Percentiles rank a stretch among this genome's conserved stretches.
Conservation (phyloP, 2,888 invertebrate genomes). For the Agonopterix alstromeriana region DNA sequence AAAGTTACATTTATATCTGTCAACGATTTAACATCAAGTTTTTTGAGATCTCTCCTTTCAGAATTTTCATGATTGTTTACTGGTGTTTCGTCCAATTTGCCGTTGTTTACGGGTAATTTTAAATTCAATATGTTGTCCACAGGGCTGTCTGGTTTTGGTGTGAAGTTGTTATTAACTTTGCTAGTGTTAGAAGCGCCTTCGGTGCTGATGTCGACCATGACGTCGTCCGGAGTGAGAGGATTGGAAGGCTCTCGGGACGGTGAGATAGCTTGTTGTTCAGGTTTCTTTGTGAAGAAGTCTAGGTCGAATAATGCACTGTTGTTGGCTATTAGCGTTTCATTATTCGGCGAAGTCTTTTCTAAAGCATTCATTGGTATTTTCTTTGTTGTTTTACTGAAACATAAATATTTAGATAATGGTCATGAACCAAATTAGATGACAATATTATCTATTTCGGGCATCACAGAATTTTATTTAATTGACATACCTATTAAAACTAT, state of each 20-base stretch:
- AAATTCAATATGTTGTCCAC: constrained; percentile 44
- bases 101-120: constrained; percentile 26
- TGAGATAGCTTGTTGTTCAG: constrained; percentile 23
- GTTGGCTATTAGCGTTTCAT: constrained; percentile 25
- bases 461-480: background rate
- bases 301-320: constrained; percentile 59
- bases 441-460: too few relatives aligned
- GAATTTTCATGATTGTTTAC: constrained; percentile 30
- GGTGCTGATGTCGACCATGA: constrained; percentile 76
- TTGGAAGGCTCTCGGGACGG: constrained; percentile 13
- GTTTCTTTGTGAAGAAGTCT: constrained; percentile 67
- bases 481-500: constrained; percentile 49
- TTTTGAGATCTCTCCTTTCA: constrained; percentile 25
- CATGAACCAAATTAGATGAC: too few relatives aligned
- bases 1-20: constrained; percentile 85
- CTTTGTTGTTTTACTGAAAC: constrained; percentile 66
- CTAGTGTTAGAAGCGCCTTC: constrained; percentile 28
- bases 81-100: constrained; percentile 24
- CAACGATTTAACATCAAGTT: constrained; percentile 43
- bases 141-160: constrained; percentile 18
- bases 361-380: constrained; percentile 82
- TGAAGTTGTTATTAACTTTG: constrained; percentile 17
- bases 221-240: constrained; percentile 53
- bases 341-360: constrained; percentile 51
- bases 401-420: background rate